These are phyloP conservation scores for Esox masquinongy DNA, from an alignment of 2,797 vertebrate genomes.

Conservation along the genomic window DNA sequence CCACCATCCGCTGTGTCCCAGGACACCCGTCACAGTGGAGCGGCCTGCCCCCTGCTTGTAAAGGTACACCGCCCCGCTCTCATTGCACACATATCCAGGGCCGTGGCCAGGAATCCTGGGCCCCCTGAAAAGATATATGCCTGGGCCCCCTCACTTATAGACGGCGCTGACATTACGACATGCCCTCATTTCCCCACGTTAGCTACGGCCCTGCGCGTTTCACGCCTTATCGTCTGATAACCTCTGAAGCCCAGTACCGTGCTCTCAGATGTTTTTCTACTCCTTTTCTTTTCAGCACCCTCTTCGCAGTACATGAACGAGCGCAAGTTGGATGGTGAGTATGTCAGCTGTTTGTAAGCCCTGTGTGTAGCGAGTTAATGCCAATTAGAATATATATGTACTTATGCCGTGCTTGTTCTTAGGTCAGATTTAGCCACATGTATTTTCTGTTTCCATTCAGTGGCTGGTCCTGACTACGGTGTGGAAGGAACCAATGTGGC, in stretches of 20 bases:
- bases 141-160: no score
- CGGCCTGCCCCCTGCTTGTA: slow-evolving; percentile 87
- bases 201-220: no score
- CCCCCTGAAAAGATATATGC: no score
- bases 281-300: slow-evolving; percentile 73
- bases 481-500: slow-evolving; percentile 84
- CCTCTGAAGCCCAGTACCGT: not conserved
- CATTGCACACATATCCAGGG: not conserved
- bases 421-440: not conserved
- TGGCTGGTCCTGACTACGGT: slow-evolving; percentile 78
- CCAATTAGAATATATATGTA: slow-evolving; percentile 10
- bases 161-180: no score
- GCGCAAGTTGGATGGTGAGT: slow-evolving; percentile 88
- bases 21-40: slow-evolving; percentile 97
- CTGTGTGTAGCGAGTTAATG: slow-evolving; percentile 4
- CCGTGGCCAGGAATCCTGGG: no score
- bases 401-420: not conserved
- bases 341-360: not conserved
- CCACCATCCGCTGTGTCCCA: slow-evolving; percentile 87
- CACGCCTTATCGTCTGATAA: not conserved
- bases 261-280: slow-evolving; percentile 6
- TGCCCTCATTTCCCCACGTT: no score
- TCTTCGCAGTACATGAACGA: slow-evolving; percentile 81
- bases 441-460: slow-evolving; percentile 41
- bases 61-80: slow-evolving; percentile 63